Conservation (phyloP, 30 jellyfish, hydroid and myxozoan species). For the Morbakka virulenta region DNA sequence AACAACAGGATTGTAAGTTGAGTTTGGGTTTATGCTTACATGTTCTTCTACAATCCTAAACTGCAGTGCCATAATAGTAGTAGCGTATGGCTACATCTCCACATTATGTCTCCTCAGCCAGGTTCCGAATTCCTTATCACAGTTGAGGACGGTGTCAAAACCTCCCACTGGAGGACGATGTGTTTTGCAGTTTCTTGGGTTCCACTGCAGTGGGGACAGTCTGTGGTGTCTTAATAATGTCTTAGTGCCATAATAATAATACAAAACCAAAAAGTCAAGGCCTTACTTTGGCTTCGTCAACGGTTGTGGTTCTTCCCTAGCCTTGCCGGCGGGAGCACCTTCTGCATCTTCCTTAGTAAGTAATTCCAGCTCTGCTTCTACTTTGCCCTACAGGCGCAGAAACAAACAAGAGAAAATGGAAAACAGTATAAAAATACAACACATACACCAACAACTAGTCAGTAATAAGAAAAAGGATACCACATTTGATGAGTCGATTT, state of each 20-base stretch:
- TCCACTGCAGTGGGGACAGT: no score
- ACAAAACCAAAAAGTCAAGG: no score
- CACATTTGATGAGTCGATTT: neutral
- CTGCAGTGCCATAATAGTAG: no score
- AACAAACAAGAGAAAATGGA: neutral
- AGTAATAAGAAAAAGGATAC: neutral
- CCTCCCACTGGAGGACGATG: no score
- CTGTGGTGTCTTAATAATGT: neutral
- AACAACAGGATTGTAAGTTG: no score
- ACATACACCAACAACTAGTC: neutral
- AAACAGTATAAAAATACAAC: neutral
- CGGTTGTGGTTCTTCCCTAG: slow-evolving; percentile 95
- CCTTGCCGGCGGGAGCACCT: slow-evolving; percentile 93
- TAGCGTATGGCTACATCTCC: no score
- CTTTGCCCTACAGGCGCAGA: slow-evolving; percentile 66
- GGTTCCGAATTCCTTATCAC: no score
- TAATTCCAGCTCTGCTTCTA: slow-evolving; percentile 82
- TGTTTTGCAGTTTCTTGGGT: no score
- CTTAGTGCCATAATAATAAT: neutral
- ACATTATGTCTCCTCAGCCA: no score
- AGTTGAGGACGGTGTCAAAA: no score
- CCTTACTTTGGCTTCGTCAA: slow-evolving; percentile 88
- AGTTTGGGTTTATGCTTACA: no score
- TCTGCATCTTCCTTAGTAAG: slow-evolving; percentile 85
- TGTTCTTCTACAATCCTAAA: no score